Conservation (phyloP, 1,140 invertebrate species). For the Dendroctonus valens region DNA sequence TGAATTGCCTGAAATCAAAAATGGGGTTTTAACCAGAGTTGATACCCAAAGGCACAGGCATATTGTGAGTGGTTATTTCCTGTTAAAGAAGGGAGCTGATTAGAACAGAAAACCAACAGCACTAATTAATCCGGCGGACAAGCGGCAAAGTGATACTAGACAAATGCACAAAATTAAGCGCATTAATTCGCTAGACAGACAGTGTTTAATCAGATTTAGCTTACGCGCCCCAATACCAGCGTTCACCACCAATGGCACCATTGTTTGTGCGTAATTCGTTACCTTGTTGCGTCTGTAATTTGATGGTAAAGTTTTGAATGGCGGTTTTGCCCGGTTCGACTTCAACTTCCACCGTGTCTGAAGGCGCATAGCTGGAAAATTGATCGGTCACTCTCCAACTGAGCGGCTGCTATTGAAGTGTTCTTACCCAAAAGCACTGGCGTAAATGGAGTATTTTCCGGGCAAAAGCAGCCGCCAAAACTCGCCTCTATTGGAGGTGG, state of each 20-base stretch:
- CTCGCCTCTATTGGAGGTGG: slow-evolving; percentile 73
- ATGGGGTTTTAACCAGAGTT: no score
- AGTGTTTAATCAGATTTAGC: no score
- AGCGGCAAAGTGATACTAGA: no score
- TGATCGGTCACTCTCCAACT: neutral
- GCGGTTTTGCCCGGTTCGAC: slow-evolving; percentile 49
- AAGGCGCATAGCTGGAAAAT: slow-evolving; percentile 50
- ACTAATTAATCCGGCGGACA: no score
- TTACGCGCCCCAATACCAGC: slow-evolving; percentile 35
- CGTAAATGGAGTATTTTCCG: slow-evolving; percentile 73
- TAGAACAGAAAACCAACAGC: no score
- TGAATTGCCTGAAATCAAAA: slow-evolving; percentile 1
- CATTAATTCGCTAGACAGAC: no score
- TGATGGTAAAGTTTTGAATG: slow-evolving; percentile 55
- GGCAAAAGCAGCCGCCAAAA: slow-evolving; percentile 85
- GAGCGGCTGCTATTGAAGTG: slow-evolving; percentile 4
- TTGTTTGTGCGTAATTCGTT: slow-evolving; percentile 29
- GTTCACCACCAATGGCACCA: slow-evolving; percentile 6
- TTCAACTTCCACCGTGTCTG: slow-evolving; percentile 47
- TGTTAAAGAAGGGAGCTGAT: no score
- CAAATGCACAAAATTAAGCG: no score
- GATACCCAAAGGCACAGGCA: no score
- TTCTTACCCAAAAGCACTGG: slow-evolving; percentile 70
- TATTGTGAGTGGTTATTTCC: no score
- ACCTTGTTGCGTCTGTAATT: slow-evolving; percentile 43